Base-by-base conservation (phyloP, 1,140 invertebrate species). In the Alviniconcha marisindica region DNA sequence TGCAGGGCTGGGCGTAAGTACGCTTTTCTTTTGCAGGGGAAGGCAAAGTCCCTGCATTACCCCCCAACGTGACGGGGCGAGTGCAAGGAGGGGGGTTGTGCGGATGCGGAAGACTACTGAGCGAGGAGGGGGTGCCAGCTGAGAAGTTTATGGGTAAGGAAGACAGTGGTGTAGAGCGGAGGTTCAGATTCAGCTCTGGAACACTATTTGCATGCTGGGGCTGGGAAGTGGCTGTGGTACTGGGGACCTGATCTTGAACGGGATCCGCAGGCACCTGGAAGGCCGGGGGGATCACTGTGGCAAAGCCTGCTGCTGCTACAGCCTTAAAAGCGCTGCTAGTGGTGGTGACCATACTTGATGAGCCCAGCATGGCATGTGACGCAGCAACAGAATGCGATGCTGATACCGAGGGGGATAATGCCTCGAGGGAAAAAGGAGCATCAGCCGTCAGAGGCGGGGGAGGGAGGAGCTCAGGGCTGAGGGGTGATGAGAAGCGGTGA, bases 61-160 rank as follows among this genome's bases (percentile, higher is more conserved):
- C 91, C 44, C 90, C 91, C 4, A 91, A 66, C 31, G 91, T 89
- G 36, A 87, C 86, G 78, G 89, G 91, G 54, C 90, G 79, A 14
- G 89, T 89, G 80, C 89, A 90, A 14, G 89, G 89, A 28, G 89
- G 90, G 12, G 31, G 40, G 71, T 66, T 66, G 28, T 33, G 63
- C 7, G 74, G 74, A 2, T 56, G 77, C 2, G 78, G 78, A 44
- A 80, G 78, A 66, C 42, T 76, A 44, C 71, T 42, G n/a, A 54
- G 38, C 0, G 40, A 54, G 73, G 73, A 76, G 28, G 44, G 24
- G 28, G 36, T 42, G 21, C 28, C 48, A 2, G 54, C 44, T 5
- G 78, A 40, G 40, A 66, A 80, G 56, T 48, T 63, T 38, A 60
- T 66, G 4, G 78, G 78, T 31, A 80, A 44, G 38, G 78, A 69